Percentiles rank a stretch among this genome's conserved stretches.
These are phyloP conservation scores for Plutomurus gul DNA, from an alignment of 1,140 invertebrate genomes.

Conservation along the genomic window DNA sequence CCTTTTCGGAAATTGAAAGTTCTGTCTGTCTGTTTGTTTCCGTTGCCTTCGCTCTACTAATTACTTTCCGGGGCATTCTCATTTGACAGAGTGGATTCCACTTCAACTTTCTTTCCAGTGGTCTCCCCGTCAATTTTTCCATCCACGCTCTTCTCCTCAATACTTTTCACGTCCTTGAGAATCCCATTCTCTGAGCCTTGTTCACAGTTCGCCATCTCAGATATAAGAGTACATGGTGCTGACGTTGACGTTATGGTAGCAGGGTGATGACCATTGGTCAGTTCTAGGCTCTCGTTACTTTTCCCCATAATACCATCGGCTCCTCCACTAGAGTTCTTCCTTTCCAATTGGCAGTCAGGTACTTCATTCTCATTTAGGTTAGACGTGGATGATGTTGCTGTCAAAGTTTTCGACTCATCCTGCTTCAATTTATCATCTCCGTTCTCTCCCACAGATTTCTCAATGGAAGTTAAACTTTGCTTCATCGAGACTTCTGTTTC, in stretches of 20 bases:
- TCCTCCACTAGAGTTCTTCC: neutral
- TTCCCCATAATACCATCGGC: neutral
- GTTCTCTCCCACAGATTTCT: neutral
- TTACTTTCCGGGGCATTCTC: neutral
- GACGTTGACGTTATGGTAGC: neutral
- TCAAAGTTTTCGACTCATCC: neutral
- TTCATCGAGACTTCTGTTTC: slow-evolving; percentile 39
- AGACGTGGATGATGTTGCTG: neutral
- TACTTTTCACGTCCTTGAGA: neutral
- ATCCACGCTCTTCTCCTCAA: neutral
- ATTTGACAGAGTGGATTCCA: neutral
- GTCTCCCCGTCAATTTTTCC: neutral
- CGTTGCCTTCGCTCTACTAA: neutral
- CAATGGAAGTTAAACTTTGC: neutral
- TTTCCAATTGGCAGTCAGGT: neutral
- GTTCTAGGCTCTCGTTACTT: neutral
- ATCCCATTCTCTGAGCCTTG: neutral
- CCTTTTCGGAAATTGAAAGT: neutral
- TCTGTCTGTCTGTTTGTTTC: neutral
- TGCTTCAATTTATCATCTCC: neutral
- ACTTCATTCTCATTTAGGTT: slow-evolving; percentile 1
- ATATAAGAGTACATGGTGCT: neutral
- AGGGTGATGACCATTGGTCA: slow-evolving; percentile 9
- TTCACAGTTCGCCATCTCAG: no score
- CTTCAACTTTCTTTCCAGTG: neutral